Base-by-base conservation (phyloP, 1,140 invertebrate genomes). In the Mya arenaria region DNA sequence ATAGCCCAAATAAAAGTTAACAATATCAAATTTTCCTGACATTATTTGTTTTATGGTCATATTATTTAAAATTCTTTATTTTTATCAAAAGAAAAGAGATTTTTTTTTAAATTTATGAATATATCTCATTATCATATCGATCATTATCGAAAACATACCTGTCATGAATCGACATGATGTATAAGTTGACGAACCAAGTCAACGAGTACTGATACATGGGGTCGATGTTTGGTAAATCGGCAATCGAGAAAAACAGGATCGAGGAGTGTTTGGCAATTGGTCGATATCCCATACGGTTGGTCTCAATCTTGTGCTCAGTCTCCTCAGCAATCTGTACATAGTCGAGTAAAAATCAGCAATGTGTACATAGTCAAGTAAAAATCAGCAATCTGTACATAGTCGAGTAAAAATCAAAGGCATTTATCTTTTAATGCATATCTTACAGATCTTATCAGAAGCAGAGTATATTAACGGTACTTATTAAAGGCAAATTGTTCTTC, bases 231-330 rank as follows among this genome's bases (percentile, higher is more conserved):
- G 97, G 95, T 87, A 99, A 92, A 82, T 97, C 96, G 69, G 97
- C 96, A 77, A 97, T 96, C 13, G 97, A 96, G 92, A 99, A 99
- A 92, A 98, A 99, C 55, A 99, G 93, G 84, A 97, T 96, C 0
- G 97, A 96, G 0, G 97, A 97, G 92, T 98, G 96, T 36, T 95
- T 95, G 1, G 98, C 97, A 60, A 99, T 97, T 0, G 97, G 96
- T 60, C 95, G 95, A 90, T 99, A 99, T 73, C 96, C 96, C 82
- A 34, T 96, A 95, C 71, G 95, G 4, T 97, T 96, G 36, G 94
- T 93, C 89, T 98, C 96, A 77, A 99, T 98, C 84, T 93, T 93
- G 82, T 93, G 90, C 74, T 93, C 92, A 34, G 93, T 93, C 78
- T 93, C 92, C 74, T 93, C 92, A 34, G 92, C 93, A 87, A 93